Evolutionary conservation across 2,797 vertebrate species (phyloP), one percentile per base, ranked within the genome.

Genomic region (Schizopygopsis malacanthus): DNA sequence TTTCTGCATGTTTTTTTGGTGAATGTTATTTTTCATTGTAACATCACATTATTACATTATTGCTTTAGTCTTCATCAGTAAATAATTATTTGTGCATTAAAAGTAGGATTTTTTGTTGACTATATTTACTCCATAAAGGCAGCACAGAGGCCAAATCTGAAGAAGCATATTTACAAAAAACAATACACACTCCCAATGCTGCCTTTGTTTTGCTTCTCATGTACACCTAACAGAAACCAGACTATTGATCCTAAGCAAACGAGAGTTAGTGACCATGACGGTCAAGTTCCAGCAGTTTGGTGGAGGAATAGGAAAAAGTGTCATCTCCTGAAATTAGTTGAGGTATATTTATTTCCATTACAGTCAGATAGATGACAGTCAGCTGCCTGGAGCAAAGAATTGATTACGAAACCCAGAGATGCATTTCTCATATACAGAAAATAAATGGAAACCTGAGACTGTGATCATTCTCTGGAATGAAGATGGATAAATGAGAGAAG

Each of bases 311-410:
- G 89, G 75, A 92, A 91, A 90, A 92, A 89, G 86, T 91, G 90
- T 90, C 92, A 89, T 82, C 81, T 82, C 59, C 86, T 72, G 89
- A 88, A 85, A 91, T 91, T 91, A 89, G 82, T 86, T 83, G 73
- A 4, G 89, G 88, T 87, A 6, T 92, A 94, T 94, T 93, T 93
- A 92, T 95, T 94, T 94, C 93, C 92, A 93, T 94, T 94, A 93
- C 91, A 71, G 87, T 88, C 90, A 28, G 25, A 28, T 28, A 89
- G 92, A 89, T 93, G 93, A 94, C 92, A 93, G 91, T 91, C 88
- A 89, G 86, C 91, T 90, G 89, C 87, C 89, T 87, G 85, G 88
- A 89, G 92, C 88, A 85, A 69, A 13, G 89, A 90, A 91, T 87
- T 93, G 92, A 94, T 94, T 90, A 91, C 89, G 91, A 92, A 90